A percentile compares a stretch with the other conserved stretches of the same genome.
phyloP scores from a whole-genome alignment of 2,888 invertebrate species.

The Troides oblongomaculatus region DNA sequence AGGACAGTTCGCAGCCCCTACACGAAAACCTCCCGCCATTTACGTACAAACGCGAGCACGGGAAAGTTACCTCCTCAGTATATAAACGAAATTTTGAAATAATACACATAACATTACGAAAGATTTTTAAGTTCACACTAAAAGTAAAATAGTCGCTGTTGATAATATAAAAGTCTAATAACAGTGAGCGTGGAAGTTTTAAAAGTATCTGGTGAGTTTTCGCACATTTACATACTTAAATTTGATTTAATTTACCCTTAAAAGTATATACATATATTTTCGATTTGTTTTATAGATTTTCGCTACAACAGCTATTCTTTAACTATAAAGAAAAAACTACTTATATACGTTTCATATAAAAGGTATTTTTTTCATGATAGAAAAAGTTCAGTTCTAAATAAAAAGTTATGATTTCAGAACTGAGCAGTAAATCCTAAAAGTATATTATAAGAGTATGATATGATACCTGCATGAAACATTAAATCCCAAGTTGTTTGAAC shows the following conservation, averaged over 20 bases:
- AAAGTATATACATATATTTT: too few species aligned
- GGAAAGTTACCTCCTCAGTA: slow-evolving; percentile 54
- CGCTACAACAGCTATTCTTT: neutral
- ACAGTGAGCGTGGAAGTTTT: slow-evolving; percentile 27
- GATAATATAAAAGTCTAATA: slow-evolving; percentile 22
- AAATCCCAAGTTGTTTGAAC: too few species aligned
- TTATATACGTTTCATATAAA: neutral
- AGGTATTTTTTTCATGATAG: neutral
- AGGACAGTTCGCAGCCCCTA: slow-evolving; percentile 72
- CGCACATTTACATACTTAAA: slow-evolving; percentile 9
- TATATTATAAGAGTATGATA: too few species aligned
- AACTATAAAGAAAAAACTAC: neutral
- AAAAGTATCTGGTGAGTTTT: slow-evolving; percentile 27
- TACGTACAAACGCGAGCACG: slow-evolving; percentile 61
- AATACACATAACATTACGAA: slow-evolving; percentile 26
- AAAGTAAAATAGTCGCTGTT: slow-evolving; percentile 25
- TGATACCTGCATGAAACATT: too few species aligned
- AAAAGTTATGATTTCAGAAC: too few species aligned
- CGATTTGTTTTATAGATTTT: neutral
- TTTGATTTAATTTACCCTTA: neutral
- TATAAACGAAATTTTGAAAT: slow-evolving; percentile 28
- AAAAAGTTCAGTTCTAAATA: too few species aligned
- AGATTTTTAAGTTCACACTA: slow-evolving; percentile 14
- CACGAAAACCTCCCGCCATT: slow-evolving; percentile 65
- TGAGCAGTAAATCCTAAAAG: too few species aligned